A percentile compares a stretch with the other conserved stretches of the same genome.
Conservation (phyloP, 1,140 invertebrate species). For the Ptiloglossa arizonensis region DNA sequence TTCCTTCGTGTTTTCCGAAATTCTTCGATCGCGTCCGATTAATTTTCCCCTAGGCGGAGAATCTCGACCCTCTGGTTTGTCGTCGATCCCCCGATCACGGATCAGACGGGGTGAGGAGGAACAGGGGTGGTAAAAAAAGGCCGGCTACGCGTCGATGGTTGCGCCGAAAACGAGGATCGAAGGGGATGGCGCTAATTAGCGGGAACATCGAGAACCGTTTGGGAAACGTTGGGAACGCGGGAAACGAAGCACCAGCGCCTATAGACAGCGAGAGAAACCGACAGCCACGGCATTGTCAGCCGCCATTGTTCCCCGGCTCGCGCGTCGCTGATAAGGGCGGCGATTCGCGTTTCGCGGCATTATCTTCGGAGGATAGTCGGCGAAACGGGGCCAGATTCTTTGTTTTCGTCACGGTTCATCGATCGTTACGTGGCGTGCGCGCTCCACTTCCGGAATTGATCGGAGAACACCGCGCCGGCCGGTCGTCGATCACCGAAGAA, state of each 20-base stretch:
- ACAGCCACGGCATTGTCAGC: slow-evolving; percentile 58
- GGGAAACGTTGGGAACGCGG: slow-evolving; percentile 23
- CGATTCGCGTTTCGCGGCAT: slow-evolving; percentile 34
- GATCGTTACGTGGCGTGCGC: slow-evolving; percentile 14
- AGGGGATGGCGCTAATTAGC: slow-evolving; percentile 46
- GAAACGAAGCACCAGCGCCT: slow-evolving; percentile 25
- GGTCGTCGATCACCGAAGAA: not conserved
- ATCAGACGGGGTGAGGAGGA: too few species aligned
- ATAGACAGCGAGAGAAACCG: slow-evolving; percentile 42
- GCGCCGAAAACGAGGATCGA: not conserved
- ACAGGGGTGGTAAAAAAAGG: slow-evolving; percentile 23
- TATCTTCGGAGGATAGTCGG: slow-evolving; percentile 44
- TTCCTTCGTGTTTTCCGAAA: too few species aligned
- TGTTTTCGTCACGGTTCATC: slow-evolving; percentile 40
- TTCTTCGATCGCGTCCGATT: too few species aligned
- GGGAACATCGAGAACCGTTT: slow-evolving; percentile 36
- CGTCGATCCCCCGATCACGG: not conserved
- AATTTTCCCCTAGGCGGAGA: too few species aligned
- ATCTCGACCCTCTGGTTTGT: too few species aligned
- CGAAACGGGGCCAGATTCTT: slow-evolving; percentile 32
- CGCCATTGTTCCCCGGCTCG: slow-evolving; percentile 57
- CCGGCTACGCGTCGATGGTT: not conserved
- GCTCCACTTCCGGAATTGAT: slow-evolving; percentile 14
- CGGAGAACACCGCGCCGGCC: not conserved
- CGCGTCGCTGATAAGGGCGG: slow-evolving; percentile 55